Evolutionary conservation across 2,113 vertebrate genomes (phyloP).

Genomic region (Sapajus apella): DNA sequence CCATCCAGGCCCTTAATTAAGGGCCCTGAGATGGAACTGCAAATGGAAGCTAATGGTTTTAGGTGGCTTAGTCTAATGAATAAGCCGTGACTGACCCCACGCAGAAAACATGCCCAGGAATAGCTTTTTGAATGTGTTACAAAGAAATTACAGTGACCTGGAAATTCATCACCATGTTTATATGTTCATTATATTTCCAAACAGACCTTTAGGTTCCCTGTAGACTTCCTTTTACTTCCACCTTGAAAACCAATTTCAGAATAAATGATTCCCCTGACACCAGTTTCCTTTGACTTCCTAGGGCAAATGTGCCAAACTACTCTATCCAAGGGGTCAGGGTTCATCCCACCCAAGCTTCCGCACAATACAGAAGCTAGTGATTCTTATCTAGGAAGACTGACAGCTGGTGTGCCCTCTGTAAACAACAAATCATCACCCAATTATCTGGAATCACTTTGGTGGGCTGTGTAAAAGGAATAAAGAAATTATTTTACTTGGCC

Average conservation of each 20-base stretch:
- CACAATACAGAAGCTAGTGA: not conserved
- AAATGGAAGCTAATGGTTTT: not conserved
- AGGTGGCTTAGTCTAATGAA: not conserved
- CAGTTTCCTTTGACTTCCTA: not conserved
- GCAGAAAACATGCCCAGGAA: not conserved
- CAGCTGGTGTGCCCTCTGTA: not conserved
- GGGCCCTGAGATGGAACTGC: not conserved
- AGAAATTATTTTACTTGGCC: not conserved
- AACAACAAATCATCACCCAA: not conserved
- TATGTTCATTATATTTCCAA: not conserved
- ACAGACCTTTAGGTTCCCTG: not conserved
- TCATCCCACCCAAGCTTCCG: not conserved
- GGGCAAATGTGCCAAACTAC: not conserved
- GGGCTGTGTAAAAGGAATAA: not conserved
- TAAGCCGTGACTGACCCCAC: not conserved
- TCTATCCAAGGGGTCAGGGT: not conserved
- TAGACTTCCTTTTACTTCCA: not conserved
- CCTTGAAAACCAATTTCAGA: not conserved
- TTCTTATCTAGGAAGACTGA: not conserved
- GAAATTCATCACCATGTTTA: not conserved
- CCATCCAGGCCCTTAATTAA: not conserved
- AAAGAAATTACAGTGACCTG: not conserved
- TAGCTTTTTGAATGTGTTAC: not conserved
- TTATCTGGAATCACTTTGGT: not conserved
- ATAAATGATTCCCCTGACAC: not conserved